Evolutionary conservation across 2,797 vertebrate genomes (phyloP), one percentile per base, ranked within the genome.

Genomic region (Caiman crocodilus): DNA sequence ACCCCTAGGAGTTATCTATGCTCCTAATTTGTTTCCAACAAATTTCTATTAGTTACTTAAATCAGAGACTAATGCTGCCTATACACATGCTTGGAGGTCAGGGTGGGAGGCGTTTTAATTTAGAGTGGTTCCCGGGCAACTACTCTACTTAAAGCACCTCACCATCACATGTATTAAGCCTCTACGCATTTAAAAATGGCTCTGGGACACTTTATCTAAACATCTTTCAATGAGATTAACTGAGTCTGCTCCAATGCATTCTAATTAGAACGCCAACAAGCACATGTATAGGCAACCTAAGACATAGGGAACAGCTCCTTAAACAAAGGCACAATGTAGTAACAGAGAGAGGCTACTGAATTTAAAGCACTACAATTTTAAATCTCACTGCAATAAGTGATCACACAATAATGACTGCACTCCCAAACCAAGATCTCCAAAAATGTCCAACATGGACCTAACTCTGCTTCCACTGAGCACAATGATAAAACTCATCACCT

Each of bases 281-380:
- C 42, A 50, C 42, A 11, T 50, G 42, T 50, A 50, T 50, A 50
- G 42, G 42, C 42, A 50, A 10, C 9, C 67, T 71, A 42, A 73
- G 6, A 42, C 26, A 23, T 25, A 50, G 35, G 21, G 7, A 50
- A 50, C 42, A 50, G 42, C 42, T 50, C 9, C 42, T 50, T 50
- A 50, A 50, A 50, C 42, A 50, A 50, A 71, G 69, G 60, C 26
- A 84, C 28, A 92, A 84, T 1, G 75, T n/a, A 15, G 1, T 28
- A 10, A 50, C 42, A 83, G 89, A 30, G 20, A 94, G n/a, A 87
- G 81, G 21, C 74, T 85, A 81, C 56, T 11, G 65, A 50, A 28
- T 86, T 74, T 78, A 78, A 81, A 88, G 91, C 16, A 23, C 21
- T 82, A 65, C 85, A 50, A 84, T 25, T 42, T 67, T 76, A 82